Evolutionary conservation across 2,888 invertebrate species (phyloP), one percentile per base, ranked within the genome.

Genomic region (Caradrina kadenii): DNA sequence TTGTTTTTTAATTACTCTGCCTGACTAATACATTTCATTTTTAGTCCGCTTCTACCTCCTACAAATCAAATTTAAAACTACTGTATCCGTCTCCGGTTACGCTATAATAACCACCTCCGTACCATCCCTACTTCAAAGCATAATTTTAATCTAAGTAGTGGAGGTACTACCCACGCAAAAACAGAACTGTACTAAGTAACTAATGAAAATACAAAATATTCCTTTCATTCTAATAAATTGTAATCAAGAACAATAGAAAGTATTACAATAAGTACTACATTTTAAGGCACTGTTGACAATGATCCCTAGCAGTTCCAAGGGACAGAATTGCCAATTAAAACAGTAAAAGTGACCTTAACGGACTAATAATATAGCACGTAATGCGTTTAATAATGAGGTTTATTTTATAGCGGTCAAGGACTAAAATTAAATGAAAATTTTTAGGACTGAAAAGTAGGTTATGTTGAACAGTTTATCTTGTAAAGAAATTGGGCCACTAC

Each of bases 311-410:
- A 62, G 39, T 76, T 67, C 63, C 21, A 48, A 21, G 54, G 80
- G 68, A 62, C 72, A 62, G 63, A 81, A 73, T 71, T 73, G 55
- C 72, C 72, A 81, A 77, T 83, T 80, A 77, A 68, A 66, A 62
- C 71, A 52, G 71, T 62, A 61, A 54, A 63, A 58, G 26, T 63
- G 55, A 68, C 67, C 79, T 53, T 58, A 56, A 60, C 42, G n/a
- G 52, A 49, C 79, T 49, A 55, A 56, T 68, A 59, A 64, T 70
- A 53, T 35, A 58, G 60, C 42, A 49, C 59, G 53, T 67, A 80
- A 74, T 67, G 64, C 26, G 26, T 60, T 54, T 70, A 42, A 73
- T 65, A 76, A 82, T 60, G 55, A 61, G 31, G 64, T 67, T 79
- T 69, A 35, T 79, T 67, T 58, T 56, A 79, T 73, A 3, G 21